Conservation (phyloP, 2,888 invertebrate genomes). For the Epirrhoe alternata region DNA sequence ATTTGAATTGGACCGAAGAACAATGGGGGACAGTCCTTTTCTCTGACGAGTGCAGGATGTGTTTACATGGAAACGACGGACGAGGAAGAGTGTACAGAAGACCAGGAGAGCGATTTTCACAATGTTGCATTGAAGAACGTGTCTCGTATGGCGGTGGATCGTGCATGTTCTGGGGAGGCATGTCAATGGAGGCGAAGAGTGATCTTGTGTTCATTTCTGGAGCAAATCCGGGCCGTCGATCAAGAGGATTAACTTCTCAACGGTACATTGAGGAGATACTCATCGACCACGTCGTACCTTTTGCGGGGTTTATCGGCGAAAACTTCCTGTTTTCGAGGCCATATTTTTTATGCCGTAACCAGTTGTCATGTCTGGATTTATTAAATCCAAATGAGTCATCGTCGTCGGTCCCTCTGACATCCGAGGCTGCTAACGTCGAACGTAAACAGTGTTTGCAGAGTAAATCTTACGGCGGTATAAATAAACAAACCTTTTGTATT, state of each 20-base stretch:
- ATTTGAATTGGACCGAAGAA: slow-evolving; percentile 22
- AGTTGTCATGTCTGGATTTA: slow-evolving; percentile 34
- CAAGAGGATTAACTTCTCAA: slow-evolving; percentile 18
- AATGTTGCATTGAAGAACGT: slow-evolving; percentile 11
- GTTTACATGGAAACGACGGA: slow-evolving; percentile 13
- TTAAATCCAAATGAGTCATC: slow-evolving; percentile 5
- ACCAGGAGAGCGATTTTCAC: slow-evolving; percentile 9
- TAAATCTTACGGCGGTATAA: slow-evolving; percentile 31
- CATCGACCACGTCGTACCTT: slow-evolving; percentile 2
- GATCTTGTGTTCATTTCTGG: slow-evolving; percentile 32
- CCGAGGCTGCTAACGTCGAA: slow-evolving; percentile 13
- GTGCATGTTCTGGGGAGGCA: slow-evolving; percentile 33
- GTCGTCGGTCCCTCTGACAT: neutral
- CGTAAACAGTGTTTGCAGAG: slow-evolving; percentile 32
- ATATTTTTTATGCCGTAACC: too few relatives aligned
- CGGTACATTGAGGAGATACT: slow-evolving; percentile 17
- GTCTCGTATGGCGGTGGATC: slow-evolving; percentile 24
- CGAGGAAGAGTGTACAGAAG: slow-evolving; percentile 23
- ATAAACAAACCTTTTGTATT: neutral
- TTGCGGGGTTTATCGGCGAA: slow-evolving; percentile 11
- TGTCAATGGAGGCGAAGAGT: slow-evolving; percentile 28
- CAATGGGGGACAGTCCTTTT: slow-evolving; percentile 28
- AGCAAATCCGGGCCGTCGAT: slow-evolving; percentile 26
- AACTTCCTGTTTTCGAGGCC: slow-evolving; percentile 9
- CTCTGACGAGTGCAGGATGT: slow-evolving; percentile 30